phyloP scores from a whole-genome alignment of 2,113 vertebrate species.

The Tetrao urogallus region DNA sequence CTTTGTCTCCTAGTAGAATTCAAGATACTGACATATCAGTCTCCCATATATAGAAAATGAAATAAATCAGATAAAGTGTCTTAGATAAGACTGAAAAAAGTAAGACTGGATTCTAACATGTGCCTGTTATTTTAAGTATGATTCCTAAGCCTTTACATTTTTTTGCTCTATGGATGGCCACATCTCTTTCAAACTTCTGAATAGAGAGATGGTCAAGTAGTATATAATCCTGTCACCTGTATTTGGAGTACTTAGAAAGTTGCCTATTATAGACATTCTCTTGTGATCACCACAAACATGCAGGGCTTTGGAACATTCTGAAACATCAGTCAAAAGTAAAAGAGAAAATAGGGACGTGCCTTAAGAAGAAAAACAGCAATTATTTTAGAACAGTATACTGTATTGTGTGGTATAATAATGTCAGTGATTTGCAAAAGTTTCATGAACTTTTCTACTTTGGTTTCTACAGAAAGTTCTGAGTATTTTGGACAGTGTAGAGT shows the following conservation, averaged over 20 bases:
- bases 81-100: background rate
- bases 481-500: background rate
- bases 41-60: background rate
- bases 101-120: background rate
- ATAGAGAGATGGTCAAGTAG: background rate
- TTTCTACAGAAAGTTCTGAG: background rate
- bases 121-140: background rate
- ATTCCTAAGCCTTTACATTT: background rate
- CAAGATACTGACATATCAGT: background rate
- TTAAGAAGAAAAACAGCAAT: background rate
- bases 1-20: background rate
- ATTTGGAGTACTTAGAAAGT: constrained; percentile 13
- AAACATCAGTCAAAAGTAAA: background rate
- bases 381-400: background rate
- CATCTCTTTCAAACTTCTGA: background rate
- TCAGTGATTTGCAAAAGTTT: background rate
- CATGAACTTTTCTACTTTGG: background rate
- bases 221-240: background rate
- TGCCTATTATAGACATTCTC: background rate
- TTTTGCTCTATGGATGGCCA: background rate
- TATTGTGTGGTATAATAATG: background rate
- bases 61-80: background rate
- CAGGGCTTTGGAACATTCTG: background rate
- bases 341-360: background rate
- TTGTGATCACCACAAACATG: background rate